Evolutionary conservation across 2,888 invertebrate genomes (phyloP).

Genomic region (Philereme transversata): DNA sequence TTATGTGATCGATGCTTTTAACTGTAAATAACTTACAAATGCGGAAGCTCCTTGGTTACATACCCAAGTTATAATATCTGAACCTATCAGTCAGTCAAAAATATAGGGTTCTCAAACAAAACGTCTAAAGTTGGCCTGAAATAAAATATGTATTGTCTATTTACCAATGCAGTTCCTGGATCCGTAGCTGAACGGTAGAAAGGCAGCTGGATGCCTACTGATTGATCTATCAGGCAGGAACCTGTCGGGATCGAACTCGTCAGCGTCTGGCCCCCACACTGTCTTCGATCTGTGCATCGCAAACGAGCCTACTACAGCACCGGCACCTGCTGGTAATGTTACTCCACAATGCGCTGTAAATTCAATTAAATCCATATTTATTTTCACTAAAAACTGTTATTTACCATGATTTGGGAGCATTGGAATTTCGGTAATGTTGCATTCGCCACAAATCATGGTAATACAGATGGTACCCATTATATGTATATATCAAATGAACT

Average conservation of each 20-base stretch:
- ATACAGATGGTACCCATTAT: no score
- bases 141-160: constrained; percentile 1
- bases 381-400: no score
- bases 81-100: no score
- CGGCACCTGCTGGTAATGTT: constrained; percentile 70
- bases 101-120: neutral
- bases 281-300: constrained; percentile 76
- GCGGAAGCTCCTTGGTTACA: no score
- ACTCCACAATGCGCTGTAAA: constrained; percentile 65
- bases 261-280: constrained; percentile 82
- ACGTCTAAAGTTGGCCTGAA: neutral
- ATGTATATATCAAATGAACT: no score
- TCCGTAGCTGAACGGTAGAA: constrained; percentile 78
- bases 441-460: no score
- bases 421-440: no score
- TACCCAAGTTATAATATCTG: no score
- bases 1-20: no score
- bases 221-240: constrained; percentile 80
- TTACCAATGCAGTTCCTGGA: constrained; percentile 77
- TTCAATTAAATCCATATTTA: no score
- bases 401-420: no score
- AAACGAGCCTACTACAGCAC: constrained; percentile 72
- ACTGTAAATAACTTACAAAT: no score
- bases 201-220: constrained; percentile 72
- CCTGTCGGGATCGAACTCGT: constrained; percentile 84